A percentile compares a stretch with the other conserved stretches of the same genome.
These are phyloP conservation scores for Ceratina calcarata DNA, from an alignment of 1,140 invertebrate species.

Conservation along the genomic window DNA sequence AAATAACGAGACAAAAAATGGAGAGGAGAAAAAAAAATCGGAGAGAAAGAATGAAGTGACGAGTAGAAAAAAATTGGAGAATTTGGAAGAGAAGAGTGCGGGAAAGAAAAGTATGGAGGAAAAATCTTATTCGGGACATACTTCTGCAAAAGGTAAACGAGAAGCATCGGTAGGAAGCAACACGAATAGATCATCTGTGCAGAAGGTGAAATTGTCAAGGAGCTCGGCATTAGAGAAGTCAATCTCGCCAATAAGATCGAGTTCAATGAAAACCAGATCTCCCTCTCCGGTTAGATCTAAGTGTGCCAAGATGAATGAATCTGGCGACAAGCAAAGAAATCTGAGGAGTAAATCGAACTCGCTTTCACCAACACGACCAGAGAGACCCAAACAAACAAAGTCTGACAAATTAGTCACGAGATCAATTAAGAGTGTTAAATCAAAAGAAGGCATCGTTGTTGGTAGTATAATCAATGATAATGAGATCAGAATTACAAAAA, in stretches of 20 bases:
- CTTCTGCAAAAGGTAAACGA: not conserved
- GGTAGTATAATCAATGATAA: not conserved
- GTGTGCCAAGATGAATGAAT: slow-evolving; percentile 34
- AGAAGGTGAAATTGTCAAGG: slow-evolving; percentile 16
- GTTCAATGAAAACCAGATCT: slow-evolving; percentile 43
- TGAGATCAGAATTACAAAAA: not conserved
- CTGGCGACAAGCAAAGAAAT: slow-evolving; percentile 5
- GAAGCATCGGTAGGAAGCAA: not conserved
- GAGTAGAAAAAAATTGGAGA: not conserved
- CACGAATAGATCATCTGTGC: not conserved
- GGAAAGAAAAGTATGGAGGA: not conserved
- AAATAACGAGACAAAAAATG: too few species aligned
- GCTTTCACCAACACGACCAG: slow-evolving; percentile 41
- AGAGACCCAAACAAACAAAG: not conserved
- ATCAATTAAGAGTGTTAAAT: not conserved
- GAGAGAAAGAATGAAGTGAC: not conserved
- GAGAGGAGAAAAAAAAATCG: not conserved
- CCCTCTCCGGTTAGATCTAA: slow-evolving; percentile 62
- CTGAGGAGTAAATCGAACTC: slow-evolving; percentile 42
- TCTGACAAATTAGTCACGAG: not conserved
- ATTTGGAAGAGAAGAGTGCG: not conserved
- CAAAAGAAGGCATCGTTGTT: not conserved
- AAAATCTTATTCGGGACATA: not conserved
- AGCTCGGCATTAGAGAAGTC: not conserved
- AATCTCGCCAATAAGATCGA: not conserved